These are phyloP conservation scores for Drosophila bifasciata DNA, from an alignment of 1,140 invertebrate species.

Conservation along the genomic window DNA sequence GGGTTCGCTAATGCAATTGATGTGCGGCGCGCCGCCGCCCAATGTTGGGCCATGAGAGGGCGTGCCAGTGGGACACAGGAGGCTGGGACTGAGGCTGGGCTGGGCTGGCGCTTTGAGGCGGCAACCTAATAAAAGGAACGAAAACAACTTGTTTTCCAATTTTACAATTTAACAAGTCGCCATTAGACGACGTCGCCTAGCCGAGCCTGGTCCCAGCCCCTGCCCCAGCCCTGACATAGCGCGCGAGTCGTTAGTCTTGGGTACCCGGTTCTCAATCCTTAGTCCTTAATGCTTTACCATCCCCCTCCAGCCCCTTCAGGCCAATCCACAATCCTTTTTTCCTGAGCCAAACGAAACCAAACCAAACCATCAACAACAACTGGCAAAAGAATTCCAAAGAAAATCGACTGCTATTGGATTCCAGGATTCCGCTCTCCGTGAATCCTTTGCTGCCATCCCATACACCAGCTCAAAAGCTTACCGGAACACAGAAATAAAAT, in stretches of 20 bases:
- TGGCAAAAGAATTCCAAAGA: constrained; percentile 70
- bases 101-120: constrained; percentile 70
- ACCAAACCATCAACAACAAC: constrained; percentile 40
- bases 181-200: constrained; percentile 66
- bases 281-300: not conserved
- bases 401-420: constrained; percentile 81
- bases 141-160: constrained; percentile 84
- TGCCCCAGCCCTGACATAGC: too few species aligned
- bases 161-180: constrained; percentile 83
- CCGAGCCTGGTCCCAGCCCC: constrained; percentile 9
- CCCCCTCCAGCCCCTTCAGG: not conserved
- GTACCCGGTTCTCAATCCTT: constrained; percentile 7
- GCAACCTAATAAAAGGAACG: constrained; percentile 82
- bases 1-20: constrained; percentile 58
- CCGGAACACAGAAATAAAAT: constrained; percentile 49
- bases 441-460: too few species aligned
- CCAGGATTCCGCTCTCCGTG: constrained; percentile 42
- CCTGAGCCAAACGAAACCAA: constrained; percentile 28
- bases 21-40: constrained; percentile 24
- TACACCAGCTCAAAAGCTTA: constrained; percentile 51
- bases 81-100: too few species aligned
- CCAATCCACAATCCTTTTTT: constrained; percentile 66
- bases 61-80: not conserved
- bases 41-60: constrained; percentile 5
- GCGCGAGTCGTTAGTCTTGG: constrained; percentile 60